Evolutionary conservation across 2,797 vertebrate genomes (phyloP).

Genomic region (Arremon aurantiirostris): DNA sequence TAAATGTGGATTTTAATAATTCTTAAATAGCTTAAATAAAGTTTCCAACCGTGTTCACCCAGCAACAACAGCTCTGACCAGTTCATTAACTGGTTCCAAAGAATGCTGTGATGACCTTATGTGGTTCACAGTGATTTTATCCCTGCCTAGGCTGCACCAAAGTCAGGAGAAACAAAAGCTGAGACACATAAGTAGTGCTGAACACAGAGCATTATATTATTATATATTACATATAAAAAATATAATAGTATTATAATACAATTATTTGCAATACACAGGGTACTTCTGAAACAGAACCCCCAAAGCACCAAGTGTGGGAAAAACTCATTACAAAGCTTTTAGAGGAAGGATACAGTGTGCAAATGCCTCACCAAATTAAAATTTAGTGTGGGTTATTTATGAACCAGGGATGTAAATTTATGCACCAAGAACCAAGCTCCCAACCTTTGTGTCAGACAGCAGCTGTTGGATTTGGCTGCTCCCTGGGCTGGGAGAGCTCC

Average conservation of each 20-base stretch:
- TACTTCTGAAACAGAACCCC: neutral
- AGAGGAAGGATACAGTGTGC: neutral
- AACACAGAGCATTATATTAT: neutral
- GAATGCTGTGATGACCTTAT: neutral
- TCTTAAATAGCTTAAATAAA: neutral
- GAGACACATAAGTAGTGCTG: neutral
- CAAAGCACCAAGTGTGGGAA: neutral
- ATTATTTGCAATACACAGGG: neutral
- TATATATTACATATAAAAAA: no score
- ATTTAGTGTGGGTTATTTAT: neutral
- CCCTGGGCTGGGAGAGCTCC: neutral
- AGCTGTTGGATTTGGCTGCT: neutral
- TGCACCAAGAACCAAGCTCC: neutral
- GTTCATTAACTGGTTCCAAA: neutral
- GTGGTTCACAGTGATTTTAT: neutral
- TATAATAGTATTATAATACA: neutral
- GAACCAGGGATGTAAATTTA: neutral
- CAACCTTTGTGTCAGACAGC: neutral
- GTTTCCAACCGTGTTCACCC: neutral
- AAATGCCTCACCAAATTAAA: neutral
- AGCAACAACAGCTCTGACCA: neutral
- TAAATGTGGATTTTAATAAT: neutral
- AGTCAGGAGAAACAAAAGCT: neutral
- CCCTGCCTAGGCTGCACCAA: neutral
- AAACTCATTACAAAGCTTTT: neutral